A percentile compares a stretch with the other conserved stretches of the same genome.
phyloP scores from a whole-genome alignment of 1,140 invertebrate species.

The Chironomus striatipennis region DNA sequence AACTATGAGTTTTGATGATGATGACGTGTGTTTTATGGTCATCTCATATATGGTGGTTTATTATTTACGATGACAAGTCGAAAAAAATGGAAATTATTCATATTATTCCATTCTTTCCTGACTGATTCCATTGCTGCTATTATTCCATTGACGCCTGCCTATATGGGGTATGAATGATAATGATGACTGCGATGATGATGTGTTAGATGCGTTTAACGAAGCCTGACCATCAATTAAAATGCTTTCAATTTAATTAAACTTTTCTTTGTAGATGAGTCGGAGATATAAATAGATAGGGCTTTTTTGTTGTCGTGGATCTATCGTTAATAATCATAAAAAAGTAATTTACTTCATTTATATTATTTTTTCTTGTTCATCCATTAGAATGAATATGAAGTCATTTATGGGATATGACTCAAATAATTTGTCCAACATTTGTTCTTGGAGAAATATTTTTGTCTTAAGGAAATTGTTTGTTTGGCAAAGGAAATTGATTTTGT shows the following conservation, averaged over 20 bases:
- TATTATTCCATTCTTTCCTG: background rate
- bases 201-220: conserved; percentile 8
- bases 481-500: no score
- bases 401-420: no score
- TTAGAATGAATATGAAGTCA: no score
- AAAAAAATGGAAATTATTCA: background rate
- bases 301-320: no score
- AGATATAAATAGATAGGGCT: background rate
- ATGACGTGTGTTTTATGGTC: conserved; percentile 7
- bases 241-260: conserved; percentile 14
- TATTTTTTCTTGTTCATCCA: background rate
- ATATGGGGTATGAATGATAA: background rate
- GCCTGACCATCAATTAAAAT: conserved; percentile 12
- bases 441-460: no score
- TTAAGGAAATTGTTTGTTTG: no score
- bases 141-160: background rate
- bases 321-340: background rate
- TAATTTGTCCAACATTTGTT: no score
- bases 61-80: background rate
- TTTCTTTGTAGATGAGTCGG: background rate
- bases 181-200: background rate
- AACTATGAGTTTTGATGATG: background rate
- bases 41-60: conserved; percentile 2
- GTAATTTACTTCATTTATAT: background rate
- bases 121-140: background rate